Evolutionary conservation across 2,888 invertebrate genomes (phyloP), one percentile per base, ranked within the genome.

Genomic region (Xanthorhoe designata): DNA sequence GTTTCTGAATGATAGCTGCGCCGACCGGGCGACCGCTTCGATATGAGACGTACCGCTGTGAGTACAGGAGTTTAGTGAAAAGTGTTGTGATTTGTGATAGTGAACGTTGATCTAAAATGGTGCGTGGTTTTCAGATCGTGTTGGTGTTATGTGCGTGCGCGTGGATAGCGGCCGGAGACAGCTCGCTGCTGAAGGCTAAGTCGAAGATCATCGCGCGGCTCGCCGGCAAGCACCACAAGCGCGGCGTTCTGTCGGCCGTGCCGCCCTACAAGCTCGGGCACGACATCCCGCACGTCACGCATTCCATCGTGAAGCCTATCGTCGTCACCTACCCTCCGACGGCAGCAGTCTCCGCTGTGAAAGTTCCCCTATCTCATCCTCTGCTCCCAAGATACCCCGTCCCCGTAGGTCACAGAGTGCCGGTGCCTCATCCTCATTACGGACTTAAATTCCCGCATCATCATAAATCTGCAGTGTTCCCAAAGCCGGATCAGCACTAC

Each of bases 251-350:
- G 52, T 86, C 91, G 9, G 70, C 81, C 4, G 81, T 94, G n/a
- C 94, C 94, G 0, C 84, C 94, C 2, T 94, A 84, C 80, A 94
- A 94, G 66, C 84, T 91, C 6, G 94, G 94, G 42, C 88, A 93
- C 66, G 94, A 94, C 69, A 90, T 93, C 54, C 93, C 94, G 0
- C 85, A 79, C 6, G 90, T 94, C 15, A 89, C 92, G 0, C 94
- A 94, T 74, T 94, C 94, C 0, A 80, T 94, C 8, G 77, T 94
- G 15, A 94, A 94, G 72, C 94, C 94, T 0, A 69, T 94, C 6
- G 88, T 94, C 10, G 92, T 94, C 0, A 85, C 88, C 0, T 94
- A 94, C 70, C 94, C 94, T 0, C 91, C 94, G 0, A 87, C 93
- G 0, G 89, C 93, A 0, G 79, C 92, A 0, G 92, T 91, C 0